Evolutionary conservation across 2,113 vertebrate species (phyloP).

Genomic region (human (Homo sapiens)): DNA sequence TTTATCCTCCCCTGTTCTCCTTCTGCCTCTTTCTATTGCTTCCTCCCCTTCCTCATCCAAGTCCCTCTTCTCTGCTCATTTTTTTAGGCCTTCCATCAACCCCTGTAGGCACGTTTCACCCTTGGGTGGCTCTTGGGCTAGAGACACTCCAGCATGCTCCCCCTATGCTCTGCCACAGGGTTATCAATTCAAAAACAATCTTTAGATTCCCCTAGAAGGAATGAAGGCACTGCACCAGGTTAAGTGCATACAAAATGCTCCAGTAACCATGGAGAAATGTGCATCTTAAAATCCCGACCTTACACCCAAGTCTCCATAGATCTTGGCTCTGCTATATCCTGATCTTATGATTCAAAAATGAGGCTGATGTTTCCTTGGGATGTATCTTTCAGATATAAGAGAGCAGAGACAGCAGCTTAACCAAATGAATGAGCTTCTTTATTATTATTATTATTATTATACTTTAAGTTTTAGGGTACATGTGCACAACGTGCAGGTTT

Average conservation of each 20-base stretch:
- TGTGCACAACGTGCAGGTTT: too few species aligned
- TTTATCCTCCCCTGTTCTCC: neutral
- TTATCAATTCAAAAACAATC: neutral
- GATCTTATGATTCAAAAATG: neutral
- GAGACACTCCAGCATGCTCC: neutral
- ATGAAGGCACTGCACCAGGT: neutral
- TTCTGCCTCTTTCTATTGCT: neutral
- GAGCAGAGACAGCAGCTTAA: neutral
- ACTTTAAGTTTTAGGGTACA: too few species aligned
- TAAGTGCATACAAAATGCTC: neutral
- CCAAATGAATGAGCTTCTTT: conserved; percentile 38
- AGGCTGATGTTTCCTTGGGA: neutral
- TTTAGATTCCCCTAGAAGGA: neutral
- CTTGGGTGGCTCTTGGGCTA: neutral
- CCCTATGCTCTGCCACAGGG: neutral
- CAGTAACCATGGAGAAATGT: neutral
- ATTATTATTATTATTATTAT: too few species aligned
- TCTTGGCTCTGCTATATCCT: neutral
- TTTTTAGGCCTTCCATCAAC: neutral
- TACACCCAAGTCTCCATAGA: neutral
- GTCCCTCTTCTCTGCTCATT: neutral
- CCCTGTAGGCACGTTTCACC: neutral
- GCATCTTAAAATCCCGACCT: neutral
- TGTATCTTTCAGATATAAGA: neutral
- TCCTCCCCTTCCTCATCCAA: neutral